Conservation (phyloP, 1,140 invertebrate genomes). For the Leptopilina clavipes region DNA sequence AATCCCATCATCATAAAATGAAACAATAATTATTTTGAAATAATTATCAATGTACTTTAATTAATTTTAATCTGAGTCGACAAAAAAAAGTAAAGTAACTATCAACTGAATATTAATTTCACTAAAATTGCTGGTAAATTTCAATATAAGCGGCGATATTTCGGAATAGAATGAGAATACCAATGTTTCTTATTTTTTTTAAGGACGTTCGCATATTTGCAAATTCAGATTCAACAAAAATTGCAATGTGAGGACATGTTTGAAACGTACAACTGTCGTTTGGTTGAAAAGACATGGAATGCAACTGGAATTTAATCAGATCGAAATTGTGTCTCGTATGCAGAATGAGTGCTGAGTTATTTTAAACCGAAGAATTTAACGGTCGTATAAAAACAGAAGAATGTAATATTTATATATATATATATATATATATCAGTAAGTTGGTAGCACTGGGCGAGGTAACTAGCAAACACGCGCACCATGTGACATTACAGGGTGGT, state of each 20-base stretch:
- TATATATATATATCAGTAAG: slow-evolving; percentile 43
- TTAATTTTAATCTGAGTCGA: no score
- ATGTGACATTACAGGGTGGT: slow-evolving; percentile 29
- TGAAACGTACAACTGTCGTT: background rate
- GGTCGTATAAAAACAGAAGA: slow-evolving; percentile 40
- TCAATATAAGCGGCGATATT: no score
- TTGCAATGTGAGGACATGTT: background rate
- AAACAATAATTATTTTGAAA: no score
- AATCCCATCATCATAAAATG: no score
- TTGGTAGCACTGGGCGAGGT: slow-evolving; percentile 12
- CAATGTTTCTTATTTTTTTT: no score
- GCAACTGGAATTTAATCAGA: slow-evolving; percentile 57
- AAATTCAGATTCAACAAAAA: no score
- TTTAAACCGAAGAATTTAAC: slow-evolving; percentile 41
- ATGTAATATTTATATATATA: background rate
- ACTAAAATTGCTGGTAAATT: no score
- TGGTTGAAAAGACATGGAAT: slow-evolving; percentile 46
- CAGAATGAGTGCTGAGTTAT: slow-evolving; percentile 43
- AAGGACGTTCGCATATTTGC: no score
- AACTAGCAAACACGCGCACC: background rate
- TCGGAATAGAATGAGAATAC: no score
- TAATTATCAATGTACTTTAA: no score
- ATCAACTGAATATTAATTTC: no score
- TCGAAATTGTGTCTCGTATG: slow-evolving; percentile 48
- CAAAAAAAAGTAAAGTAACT: no score